Base-by-base conservation (phyloP, 2,113 vertebrate genomes). In the Triplophysa tibetana region DNA sequence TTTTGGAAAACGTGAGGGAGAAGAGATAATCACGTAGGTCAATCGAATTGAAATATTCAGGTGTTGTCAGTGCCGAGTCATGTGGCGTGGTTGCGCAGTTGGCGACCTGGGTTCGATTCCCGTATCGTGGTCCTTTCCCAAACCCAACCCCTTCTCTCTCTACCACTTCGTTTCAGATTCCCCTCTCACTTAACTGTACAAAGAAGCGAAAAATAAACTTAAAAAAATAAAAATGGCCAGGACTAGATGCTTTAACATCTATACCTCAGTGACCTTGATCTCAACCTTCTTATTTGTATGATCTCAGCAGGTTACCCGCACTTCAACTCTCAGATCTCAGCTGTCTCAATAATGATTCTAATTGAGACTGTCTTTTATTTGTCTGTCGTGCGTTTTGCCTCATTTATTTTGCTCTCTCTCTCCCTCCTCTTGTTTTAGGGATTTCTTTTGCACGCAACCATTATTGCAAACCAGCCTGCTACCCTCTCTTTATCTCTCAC, bases 271-370 rank as follows among this genome's bases (percentile, higher is more conserved):
- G 61, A 38, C 78, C 43, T 29, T 50, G 78, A 72, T 58, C 68
- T 73, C 64, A 29, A 8, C n/a, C n/a, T 52, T 38, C n/a, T 38
- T 38, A 19, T 24, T 26, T 79, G 78, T 58, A 68, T 54, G 69
- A 72, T 8, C 78, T 38, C 68, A 73, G 78, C 68, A 38, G 78
- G 78, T 38, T n/a, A 19, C 9, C 68, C 60, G 54, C 29, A 41
- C 33, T 72, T 43, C 62, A 66, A 70, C 41, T 72, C 68, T 73
- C 62, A 67, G 70, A 80, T 80, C 69, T 80, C 78, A 19, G 69
- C 50, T 64, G 79, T 45, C 62, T 65, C 62, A 60, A 41, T 80
- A 73, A 80, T 73, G 69, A 80, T 56, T 80, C 69, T 80, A 80
- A 80, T 80, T 80, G 61, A 52, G 78, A 68, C 60, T 65, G 78